Base-by-base conservation (phyloP, 1,140 invertebrate species). In the Vollenhovia emeryi region DNA sequence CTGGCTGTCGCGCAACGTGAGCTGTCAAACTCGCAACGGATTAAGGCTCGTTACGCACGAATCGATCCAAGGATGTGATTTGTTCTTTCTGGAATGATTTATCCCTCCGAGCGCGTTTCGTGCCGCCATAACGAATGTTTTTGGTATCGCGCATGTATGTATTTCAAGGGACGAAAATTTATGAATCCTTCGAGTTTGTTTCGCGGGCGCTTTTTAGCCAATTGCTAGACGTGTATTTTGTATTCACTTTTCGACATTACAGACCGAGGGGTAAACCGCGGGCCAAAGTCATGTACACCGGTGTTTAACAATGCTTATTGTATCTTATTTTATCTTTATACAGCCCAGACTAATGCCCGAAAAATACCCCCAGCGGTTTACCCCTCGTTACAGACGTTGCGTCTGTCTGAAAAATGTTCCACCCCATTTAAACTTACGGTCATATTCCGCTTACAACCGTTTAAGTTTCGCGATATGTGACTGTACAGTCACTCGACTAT, bases 1-100 rank as follows among this genome's bases (percentile, higher is more conserved):
- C 75, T n/a, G 52, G 52, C 73, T 62, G 73, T 52, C 62, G 76
- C 64, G 64, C 50, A 36, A 80, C 78, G 64, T 69, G 64, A 80
- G 48, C 50, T 69, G 76, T 69, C 76, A 69, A 68, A 36, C 76
- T 71, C 36, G 78, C 78, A 27, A 57, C 78, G 64, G 50, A 80
- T 80, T 80, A 71, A 71, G 59, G 78, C 50, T 80, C 64, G 64
- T 71, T 80, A 80, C 50, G 24, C 4, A 4, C n/a, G 13, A 80
- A 71, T 71, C 48, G 50, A 57, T 69, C 18, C n/a, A 30, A 55
- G 24, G 6, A 36, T 40, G 27, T 80, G 50, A 71, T 55, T 68
- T 69, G 57, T 45, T 48, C 4, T 15, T 36, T 73, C 21, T 43
- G 1, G 43, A 64, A 66, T 36, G 36, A 68, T 50, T 52, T 68